Conservation (phyloP, 35 echinoderm and acorn worm species). For the Amphiura filiformis region DNA sequence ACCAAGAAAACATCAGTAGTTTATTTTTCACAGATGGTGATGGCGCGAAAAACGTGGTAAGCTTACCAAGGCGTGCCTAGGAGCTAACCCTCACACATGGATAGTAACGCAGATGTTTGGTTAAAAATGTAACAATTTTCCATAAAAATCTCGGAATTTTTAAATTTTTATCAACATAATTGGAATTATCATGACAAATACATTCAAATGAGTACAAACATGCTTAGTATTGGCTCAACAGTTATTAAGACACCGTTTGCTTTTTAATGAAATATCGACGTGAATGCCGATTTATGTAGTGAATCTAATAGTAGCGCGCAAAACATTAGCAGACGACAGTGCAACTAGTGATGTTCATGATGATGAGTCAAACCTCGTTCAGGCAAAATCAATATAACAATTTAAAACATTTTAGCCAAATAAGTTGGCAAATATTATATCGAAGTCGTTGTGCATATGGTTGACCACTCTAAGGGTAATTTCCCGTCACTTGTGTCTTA, state of each 20-base stretch:
- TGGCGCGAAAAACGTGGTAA: constrained; percentile 1
- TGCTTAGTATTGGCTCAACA: too few species aligned
- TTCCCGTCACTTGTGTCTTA: neutral
- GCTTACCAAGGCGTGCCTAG: neutral
- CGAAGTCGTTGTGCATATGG: neutral
- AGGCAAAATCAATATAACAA: neutral
- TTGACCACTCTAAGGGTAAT: neutral
- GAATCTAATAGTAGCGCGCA: too few species aligned
- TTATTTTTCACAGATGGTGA: neutral
- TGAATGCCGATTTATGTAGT: too few species aligned
- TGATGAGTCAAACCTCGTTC: neutral
- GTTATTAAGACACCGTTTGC: too few species aligned
- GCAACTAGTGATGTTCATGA: neutral
- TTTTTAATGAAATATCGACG: too few species aligned
- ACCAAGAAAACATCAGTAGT: neutral
- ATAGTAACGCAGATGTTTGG: too few species aligned
- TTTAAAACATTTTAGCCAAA: neutral
- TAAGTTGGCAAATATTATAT: constrained; percentile 5
- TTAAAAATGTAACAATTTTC: too few species aligned
- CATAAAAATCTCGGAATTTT: too few species aligned
- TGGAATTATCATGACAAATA: too few species aligned
- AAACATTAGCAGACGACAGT: neutral
- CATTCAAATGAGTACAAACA: too few species aligned
- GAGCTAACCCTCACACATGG: too few species aligned
- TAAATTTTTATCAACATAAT: too few species aligned